Evolutionary conservation across 2,113 vertebrate genomes (phyloP).

Genomic region (Amblyornis subalaris): DNA sequence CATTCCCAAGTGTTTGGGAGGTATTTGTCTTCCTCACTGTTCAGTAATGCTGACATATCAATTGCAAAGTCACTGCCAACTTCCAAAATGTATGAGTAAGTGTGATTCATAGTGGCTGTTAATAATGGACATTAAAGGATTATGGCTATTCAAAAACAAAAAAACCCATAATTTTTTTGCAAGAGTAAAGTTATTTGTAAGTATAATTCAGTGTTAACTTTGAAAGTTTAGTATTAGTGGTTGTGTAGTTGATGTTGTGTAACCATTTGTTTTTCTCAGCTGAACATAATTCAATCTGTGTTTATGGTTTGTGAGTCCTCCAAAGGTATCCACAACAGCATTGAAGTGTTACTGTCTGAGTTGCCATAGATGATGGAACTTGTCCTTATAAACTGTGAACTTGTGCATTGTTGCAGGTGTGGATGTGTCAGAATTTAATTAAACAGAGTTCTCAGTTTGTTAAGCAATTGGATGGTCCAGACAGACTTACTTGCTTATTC

Average conservation of each 20-base stretch:
- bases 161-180: not conserved
- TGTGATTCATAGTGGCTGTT: not conserved
- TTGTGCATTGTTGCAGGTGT: conserved; percentile 75
- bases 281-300: not conserved
- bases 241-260: fast-evolving
- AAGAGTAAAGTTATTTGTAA: not conserved
- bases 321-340: not conserved
- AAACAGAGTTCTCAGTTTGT: conserved; percentile 88
- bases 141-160: not conserved
- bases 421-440: conserved; percentile 94
- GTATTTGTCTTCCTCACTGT: not conserved
- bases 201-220: not conserved
- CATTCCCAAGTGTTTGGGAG: not conserved
- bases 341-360: not conserved
- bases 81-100: not conserved
- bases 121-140: not conserved
- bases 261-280: not conserved
- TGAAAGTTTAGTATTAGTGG: not conserved
- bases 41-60: not conserved
- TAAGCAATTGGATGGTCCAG: conserved; percentile 84
- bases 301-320: not conserved
- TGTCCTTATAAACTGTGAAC: not conserved
- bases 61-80: not conserved
- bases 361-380: not conserved
- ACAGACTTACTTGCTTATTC: conserved; percentile 89